These are phyloP conservation scores for Trissolcus japonicus DNA, from an alignment of 2,888 invertebrate genomes.

Conservation along the genomic window DNA sequence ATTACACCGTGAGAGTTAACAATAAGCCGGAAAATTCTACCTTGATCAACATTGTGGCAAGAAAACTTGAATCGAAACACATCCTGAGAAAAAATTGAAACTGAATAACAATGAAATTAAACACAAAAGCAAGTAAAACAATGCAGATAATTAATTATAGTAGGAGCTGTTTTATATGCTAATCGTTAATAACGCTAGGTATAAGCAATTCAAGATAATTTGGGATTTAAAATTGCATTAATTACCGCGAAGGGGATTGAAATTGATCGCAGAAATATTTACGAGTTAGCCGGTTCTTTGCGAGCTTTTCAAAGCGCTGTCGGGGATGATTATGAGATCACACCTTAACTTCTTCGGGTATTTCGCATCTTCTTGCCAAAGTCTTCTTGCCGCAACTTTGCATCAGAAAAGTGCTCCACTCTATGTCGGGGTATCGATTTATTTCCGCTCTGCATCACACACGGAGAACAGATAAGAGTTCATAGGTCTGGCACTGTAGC, in stretches of 20 bases:
- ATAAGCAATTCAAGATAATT: constrained; percentile 40
- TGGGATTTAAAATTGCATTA: constrained; percentile 42
- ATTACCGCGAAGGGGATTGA: constrained; percentile 28
- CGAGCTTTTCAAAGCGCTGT: constrained; percentile 30
- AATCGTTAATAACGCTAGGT: constrained; percentile 35
- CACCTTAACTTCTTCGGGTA: constrained; percentile 7
- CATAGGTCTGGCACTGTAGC: constrained; percentile 24
- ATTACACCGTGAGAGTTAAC: too few relatives aligned
- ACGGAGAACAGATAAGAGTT: constrained; percentile 36
- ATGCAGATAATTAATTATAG: neutral
- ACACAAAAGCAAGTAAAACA: neutral
- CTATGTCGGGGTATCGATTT: constrained; percentile 38
- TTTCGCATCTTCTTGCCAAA: constrained; percentile 3
- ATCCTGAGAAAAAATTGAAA: neutral
- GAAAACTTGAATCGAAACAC: too few relatives aligned
- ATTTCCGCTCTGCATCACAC: constrained; percentile 34
- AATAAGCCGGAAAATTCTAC: too few relatives aligned
- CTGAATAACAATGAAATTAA: neutral
- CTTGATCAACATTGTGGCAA: too few relatives aligned
- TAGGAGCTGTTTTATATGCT: constrained; percentile 25
- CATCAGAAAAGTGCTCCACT: constrained; percentile 32
- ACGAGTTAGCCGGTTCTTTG: constrained; percentile 30
- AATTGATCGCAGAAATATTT: constrained; percentile 50
- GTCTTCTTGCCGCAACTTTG: constrained; percentile 42
- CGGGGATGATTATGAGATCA: constrained; percentile 46